Base-by-base conservation (phyloP, 1,140 invertebrate genomes). In the Hormaphis cornu region DNA sequence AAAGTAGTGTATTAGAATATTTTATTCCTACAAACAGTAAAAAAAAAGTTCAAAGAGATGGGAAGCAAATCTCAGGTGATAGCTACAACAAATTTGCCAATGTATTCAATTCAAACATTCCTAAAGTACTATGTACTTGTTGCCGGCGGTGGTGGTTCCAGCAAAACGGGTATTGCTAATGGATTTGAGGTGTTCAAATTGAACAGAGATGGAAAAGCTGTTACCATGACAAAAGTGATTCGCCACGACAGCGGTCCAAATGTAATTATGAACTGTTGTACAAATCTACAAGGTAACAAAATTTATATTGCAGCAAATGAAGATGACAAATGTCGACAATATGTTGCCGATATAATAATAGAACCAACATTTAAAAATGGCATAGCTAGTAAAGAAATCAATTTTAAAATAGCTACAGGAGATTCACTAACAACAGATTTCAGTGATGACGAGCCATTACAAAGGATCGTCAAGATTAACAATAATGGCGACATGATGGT, bases 101-200 rank as follows among this genome's bases (percentile, higher is more conserved):
- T 95, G 20, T 98, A 97, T 78, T 87, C 88, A 1, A 81, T 97
- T 24, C 88, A 93, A 78, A 89, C 91, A 80, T 80, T 98, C 35
- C 93, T 91, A 28, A 91, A 89, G 79, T 85, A 93, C 71, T 93
- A 98, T 81, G 87, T 98, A 74, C 79, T 98, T 52, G 91, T 98
- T 33, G 94, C 90, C 72, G 95, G 95, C 48, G 95, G 95, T 54
- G 95, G 95, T 66, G 95, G 95, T 54, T 88, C 89, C 18, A 88
- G 93, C 20, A 97, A 95, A 80, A 97, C 94, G 48, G 95, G 95
- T 24, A 89, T 98, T 70, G 86, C 88, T 18, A 98, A 98, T 84
- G 91, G 91, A 79, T 94, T 98, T 82, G 93, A 91, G 80, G 85
- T 87, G 16, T 66, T 16, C 5, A 66, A 66, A 24, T 4, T 66